Evolutionary conservation across 2,113 vertebrate genomes (phyloP), one percentile per base, ranked within the genome.

Genomic region (Xiphophorus couchianus): DNA sequence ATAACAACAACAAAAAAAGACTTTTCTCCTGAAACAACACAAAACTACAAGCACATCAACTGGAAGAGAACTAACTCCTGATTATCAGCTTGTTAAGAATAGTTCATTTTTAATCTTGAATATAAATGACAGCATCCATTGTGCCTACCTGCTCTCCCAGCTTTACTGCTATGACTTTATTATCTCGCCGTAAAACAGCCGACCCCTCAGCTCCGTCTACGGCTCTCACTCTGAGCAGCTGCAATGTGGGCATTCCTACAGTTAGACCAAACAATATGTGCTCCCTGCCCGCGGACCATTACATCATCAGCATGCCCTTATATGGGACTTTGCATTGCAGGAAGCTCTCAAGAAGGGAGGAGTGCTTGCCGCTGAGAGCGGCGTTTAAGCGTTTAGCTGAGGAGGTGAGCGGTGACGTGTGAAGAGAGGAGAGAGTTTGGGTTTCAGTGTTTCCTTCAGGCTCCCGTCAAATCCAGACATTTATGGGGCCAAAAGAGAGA

Each of bases 271-370:
- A 97, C 97, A 98, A 97, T 97, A 95, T 91, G 93, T 95, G 88
- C 96, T 95, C 95, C 90, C 89, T 95, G 97, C 96, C 95, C 96
- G 92, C 89, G 94, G 94, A 92, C 93, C 95, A 95, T 98, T 95
- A 99, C 97, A 97, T 99, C 97, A 99, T 94, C 90, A 95, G 5
- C 94, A 93, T 94, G 92, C 70, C 97, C 97, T 94, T 97, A 97
- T 97, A 97, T 95, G 97, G 97, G 92, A 73, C 94, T 94, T 84
- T 73, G 95, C 93, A 91, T 91, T 94, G 93, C 94, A 91, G 91
- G 86, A 28, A 92, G 60, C 94, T 93, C 87, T 77, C 92, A 89
- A 81, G 86, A 86, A 85, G 89, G 88, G 89, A 28, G 89, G 91
- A 91, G 89, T 88, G 74, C 85, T 89, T 71, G 80, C 74, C 37